phyloP scores from a whole-genome alignment of 2,888 invertebrate species.

The Caenorhabditis sp. region DNA sequence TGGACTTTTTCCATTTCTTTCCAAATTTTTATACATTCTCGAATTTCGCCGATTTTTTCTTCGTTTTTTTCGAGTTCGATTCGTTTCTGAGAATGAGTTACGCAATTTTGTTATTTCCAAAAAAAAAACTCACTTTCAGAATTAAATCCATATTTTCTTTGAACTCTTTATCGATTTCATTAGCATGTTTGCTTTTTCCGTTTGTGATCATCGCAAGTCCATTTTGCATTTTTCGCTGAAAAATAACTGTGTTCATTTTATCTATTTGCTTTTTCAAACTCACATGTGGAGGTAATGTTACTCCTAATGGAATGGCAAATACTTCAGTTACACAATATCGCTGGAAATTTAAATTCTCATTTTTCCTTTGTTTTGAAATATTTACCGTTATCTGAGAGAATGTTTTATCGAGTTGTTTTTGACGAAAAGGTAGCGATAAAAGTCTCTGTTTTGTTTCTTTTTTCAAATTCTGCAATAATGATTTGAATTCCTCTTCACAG shows the following conservation, averaged over 20 bases:
- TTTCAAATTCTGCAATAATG: not conserved
- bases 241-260: not conserved
- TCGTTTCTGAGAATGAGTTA: too few species aligned
- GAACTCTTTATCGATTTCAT: not conserved
- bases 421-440: not conserved
- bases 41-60: not conserved
- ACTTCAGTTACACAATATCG: not conserved
- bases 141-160: not conserved
- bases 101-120: too few species aligned
- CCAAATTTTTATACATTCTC: not conserved
- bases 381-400: not conserved
- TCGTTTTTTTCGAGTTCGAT: not conserved
- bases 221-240: not conserved
- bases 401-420: not conserved
- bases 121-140: too few species aligned
- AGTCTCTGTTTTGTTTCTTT: not conserved
- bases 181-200: not conserved
- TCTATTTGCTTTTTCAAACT: not conserved
- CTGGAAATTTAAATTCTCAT: not conserved
- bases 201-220: not conserved
- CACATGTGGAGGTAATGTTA: not conserved
- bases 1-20: not conserved
- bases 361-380: not conserved
- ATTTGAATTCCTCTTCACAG: not conserved
- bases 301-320: not conserved